phyloP scores from a whole-genome alignment of 2,888 invertebrate species.

The Pecten maximus region DNA sequence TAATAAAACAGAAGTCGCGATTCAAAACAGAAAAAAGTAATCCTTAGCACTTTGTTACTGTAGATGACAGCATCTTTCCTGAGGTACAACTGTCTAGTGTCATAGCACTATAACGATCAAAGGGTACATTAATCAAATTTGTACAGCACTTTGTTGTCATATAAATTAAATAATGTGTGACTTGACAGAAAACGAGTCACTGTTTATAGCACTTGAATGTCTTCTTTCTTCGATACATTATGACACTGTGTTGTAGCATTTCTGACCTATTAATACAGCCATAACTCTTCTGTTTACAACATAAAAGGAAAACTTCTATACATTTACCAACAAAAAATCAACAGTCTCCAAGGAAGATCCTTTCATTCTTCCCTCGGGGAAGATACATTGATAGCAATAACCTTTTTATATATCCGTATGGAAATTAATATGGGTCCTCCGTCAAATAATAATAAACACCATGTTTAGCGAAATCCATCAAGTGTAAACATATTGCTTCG shows the following conservation, averaged over 20 bases:
- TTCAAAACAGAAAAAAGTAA: background rate
- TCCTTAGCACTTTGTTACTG: background rate
- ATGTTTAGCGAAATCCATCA: background rate
- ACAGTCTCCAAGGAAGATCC: background rate
- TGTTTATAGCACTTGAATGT: background rate
- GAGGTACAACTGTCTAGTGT: background rate
- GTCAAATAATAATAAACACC: background rate
- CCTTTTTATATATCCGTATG: background rate
- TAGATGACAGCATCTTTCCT: background rate
- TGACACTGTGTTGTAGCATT: background rate
- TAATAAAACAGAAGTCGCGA: background rate
- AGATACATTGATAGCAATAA: background rate
- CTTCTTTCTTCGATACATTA: background rate
- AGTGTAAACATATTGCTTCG: background rate
- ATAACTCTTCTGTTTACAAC: background rate
- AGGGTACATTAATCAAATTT: background rate
- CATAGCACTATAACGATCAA: background rate
- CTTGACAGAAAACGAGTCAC: background rate
- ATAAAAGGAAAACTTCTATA: background rate
- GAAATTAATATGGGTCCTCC: background rate
- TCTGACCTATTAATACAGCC: background rate
- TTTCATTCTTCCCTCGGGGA: background rate
- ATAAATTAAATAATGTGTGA: background rate
- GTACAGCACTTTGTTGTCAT: slow-evolving; percentile 10
- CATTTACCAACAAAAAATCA: background rate